Conservation (phyloP, 1,140 invertebrate genomes). For the Palaemon carinicauda region DNA sequence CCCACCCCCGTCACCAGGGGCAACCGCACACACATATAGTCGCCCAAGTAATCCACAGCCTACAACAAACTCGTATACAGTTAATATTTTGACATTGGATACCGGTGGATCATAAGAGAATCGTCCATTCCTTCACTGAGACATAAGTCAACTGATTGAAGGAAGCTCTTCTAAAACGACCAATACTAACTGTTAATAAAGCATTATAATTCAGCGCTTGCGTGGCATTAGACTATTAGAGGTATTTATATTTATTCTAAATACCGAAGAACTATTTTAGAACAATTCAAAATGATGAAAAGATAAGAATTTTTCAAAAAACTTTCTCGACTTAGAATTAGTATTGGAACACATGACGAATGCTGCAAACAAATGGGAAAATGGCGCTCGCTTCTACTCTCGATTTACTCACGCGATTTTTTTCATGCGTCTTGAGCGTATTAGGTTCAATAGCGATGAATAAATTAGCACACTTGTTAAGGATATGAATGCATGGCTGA, state of each 20-base stretch:
- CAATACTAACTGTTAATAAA: constrained; percentile 9
- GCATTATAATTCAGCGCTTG: no score
- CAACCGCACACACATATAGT: constrained; percentile 42
- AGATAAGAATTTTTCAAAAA: not conserved
- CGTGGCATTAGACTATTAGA: no score
- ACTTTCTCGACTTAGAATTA: not conserved
- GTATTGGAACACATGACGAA: constrained; percentile 7
- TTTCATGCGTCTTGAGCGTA: not conserved
- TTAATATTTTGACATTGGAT: not conserved
- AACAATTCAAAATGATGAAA: no score
- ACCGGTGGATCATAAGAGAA: not conserved
- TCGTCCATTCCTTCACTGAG: not conserved
- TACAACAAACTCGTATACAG: not conserved
- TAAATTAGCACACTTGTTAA: not conserved
- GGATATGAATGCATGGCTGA: not conserved
- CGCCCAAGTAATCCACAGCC: constrained; percentile 5
- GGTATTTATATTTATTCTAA: no score
- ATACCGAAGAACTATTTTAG: no score
- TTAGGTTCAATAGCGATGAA: not conserved
- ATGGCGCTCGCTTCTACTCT: not conserved
- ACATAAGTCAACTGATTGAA: constrained; percentile 14
- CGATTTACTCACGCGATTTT: not conserved
- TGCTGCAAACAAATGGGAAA: constrained; percentile 8
- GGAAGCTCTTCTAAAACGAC: constrained; percentile 30
- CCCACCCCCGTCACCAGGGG: constrained; percentile 52